These are phyloP conservation scores for Beroe ovata DNA, from an alignment of 37 sponge, comb jelly and placozoan genomes.

Conservation along the genomic window DNA sequence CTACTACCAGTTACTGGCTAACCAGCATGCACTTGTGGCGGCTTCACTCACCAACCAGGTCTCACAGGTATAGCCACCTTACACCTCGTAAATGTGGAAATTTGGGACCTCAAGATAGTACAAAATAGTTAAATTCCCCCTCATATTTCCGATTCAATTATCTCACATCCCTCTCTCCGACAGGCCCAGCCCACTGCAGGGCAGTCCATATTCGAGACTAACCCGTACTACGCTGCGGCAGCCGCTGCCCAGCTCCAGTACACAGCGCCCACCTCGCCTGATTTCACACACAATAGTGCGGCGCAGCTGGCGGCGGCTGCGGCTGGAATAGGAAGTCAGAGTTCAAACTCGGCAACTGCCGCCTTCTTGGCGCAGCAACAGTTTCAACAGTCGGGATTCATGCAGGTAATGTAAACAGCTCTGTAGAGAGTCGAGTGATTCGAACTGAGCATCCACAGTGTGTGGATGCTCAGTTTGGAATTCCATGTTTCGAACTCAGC, in stretches of 20 bases:
- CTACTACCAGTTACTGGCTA: constrained; percentile 10
- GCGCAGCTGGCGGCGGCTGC: background rate
- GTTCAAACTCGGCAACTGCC: background rate
- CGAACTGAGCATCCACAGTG: background rate
- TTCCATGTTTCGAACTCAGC: too few species aligned
- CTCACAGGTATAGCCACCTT: constrained; percentile 24
- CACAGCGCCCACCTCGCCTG: constrained; percentile 34
- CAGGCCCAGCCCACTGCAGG: constrained; percentile 42
- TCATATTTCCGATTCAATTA: background rate
- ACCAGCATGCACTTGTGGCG: constrained; percentile 31
- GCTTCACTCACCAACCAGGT: constrained; percentile 22
- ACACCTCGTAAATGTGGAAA: too few species aligned
- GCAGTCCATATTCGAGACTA: constrained; percentile 44
- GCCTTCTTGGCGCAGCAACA: constrained; percentile 58
- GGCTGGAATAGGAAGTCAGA: background rate
- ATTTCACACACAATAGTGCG: background rate
- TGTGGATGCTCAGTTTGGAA: too few species aligned
- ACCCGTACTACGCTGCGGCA: constrained; percentile 65
- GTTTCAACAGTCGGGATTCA: constrained; percentile 39
- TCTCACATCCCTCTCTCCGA: background rate
- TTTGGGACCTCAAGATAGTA: too few species aligned
- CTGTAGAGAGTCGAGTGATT: background rate
- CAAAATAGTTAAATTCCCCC: too few species aligned
- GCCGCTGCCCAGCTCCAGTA: constrained; percentile 59
- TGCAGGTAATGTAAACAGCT: constrained; percentile 35